Percentiles rank a stretch among this genome's conserved stretches.
phyloP scores from a whole-genome alignment of 2,888 invertebrate species.

The Pristionchus maxplancki region DNA sequence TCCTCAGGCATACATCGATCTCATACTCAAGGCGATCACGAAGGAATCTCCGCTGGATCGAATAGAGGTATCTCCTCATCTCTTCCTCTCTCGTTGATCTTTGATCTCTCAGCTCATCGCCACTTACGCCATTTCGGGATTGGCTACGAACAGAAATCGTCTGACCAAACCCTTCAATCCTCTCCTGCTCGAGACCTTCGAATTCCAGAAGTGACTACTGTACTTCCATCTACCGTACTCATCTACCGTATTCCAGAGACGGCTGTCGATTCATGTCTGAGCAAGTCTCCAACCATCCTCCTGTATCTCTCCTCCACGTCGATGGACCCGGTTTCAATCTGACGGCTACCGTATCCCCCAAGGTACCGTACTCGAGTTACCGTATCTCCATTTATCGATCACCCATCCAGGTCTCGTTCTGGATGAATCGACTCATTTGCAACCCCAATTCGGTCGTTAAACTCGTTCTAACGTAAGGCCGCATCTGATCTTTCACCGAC shows the following conservation, averaged over 20 bases:
- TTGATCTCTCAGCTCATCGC: conserved; percentile 82
- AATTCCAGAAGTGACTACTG: conserved; percentile 82
- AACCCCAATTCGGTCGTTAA: conserved; percentile 88
- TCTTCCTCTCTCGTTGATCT: too few species aligned
- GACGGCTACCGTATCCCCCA: conserved; percentile 43
- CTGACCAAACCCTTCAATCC: conserved; percentile 98
- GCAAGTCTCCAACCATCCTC: conserved; percentile 90
- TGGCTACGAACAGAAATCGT: conserved; percentile 95
- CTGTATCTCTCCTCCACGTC: conserved; percentile 94
- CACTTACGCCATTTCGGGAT: conserved; percentile 93
- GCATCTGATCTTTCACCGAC: too few species aligned
- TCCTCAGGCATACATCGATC: conserved; percentile 85
- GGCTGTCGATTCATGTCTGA: conserved; percentile 78
- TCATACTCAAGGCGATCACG: conserved; percentile 86
- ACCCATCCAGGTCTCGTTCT: conserved; percentile 91
- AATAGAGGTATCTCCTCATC: conserved; percentile 83
- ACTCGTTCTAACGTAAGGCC: conserved; percentile 70
- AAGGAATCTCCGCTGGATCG: conserved; percentile 88
- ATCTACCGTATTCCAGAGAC: conserved; percentile 55
- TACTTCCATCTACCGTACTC: conserved; percentile 37
- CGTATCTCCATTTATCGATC: too few species aligned
- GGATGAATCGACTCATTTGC: conserved; percentile 95
- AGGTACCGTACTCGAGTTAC: conserved; percentile 2
- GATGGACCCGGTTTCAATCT: conserved; percentile 82
- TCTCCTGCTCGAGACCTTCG: conserved; percentile 94